Conservation (phyloP, 2,113 vertebrate species). For the Ceyx cyanopectus region DNA sequence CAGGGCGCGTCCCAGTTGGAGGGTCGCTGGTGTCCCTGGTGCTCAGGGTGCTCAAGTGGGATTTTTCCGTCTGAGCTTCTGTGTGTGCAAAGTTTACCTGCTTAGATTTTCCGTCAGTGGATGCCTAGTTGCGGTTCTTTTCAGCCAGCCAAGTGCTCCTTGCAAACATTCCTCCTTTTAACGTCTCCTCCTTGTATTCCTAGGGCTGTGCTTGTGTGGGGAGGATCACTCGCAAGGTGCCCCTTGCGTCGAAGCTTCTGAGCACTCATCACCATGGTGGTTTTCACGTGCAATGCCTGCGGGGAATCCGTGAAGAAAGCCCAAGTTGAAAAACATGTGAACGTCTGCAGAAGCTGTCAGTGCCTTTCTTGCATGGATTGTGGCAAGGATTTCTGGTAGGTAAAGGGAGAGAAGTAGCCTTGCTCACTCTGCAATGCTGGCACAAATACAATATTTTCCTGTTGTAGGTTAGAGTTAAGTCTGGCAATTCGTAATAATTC, state of each 20-base stretch:
- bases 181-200: not conserved
- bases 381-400: slow-evolving; percentile 94
- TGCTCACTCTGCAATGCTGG: not conserved
- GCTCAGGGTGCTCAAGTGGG: rapidly evolving
- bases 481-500: not conserved
- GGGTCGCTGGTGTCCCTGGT: rapidly evolving
- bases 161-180: not conserved
- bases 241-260: not conserved
- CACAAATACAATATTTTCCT: not conserved
- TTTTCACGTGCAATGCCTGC: slow-evolving; percentile 92
- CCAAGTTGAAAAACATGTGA: slow-evolving; percentile 92
- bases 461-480: not conserved
- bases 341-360: slow-evolving; percentile 82
- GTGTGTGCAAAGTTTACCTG: rapidly evolving
- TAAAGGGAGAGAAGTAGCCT: not conserved
- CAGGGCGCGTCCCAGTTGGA: not conserved
- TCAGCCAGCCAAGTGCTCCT: not conserved
- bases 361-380: slow-evolving; percentile 96
- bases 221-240: not conserved
- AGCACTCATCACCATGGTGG: slow-evolving; percentile 83
- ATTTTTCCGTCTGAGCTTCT: not conserved
- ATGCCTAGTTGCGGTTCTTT: rapidly evolving
- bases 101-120: rapidly evolving
- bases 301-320: slow-evolving; percentile 94
- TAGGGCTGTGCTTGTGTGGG: not conserved